phyloP scores from a whole-genome alignment of 2,113 vertebrate species.

The Indicator indicator region DNA sequence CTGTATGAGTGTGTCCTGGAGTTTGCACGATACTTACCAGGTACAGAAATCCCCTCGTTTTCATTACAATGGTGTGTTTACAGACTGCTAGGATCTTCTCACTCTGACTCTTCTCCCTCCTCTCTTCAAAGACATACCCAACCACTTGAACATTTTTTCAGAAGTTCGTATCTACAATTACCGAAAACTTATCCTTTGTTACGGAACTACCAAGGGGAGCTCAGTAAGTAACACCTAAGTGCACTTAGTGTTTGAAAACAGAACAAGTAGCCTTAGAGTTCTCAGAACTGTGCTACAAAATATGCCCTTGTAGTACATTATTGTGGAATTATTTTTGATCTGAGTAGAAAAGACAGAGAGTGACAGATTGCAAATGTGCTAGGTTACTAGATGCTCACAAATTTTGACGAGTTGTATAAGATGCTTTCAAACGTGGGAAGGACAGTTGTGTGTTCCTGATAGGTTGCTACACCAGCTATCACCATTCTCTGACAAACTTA shows the following conservation, averaged over 20 bases:
- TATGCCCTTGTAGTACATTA: background rate
- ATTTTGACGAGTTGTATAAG: background rate
- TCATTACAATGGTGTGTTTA: background rate
- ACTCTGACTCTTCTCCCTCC: background rate
- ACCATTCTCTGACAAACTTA: background rate
- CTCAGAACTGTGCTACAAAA: background rate
- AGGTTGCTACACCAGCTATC: too few species aligned
- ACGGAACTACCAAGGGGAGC: constrained; percentile 95
- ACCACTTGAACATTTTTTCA: constrained; percentile 91
- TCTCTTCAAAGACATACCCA: constrained; percentile 87
- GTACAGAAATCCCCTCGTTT: constrained; percentile 65
- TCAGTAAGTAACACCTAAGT: constrained; percentile 81
- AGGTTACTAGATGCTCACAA: background rate
- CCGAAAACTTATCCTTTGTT: constrained; percentile 96
- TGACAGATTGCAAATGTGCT: background rate
- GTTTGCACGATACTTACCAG: constrained; percentile 90
- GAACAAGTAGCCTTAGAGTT: background rate
- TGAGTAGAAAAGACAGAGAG: background rate
- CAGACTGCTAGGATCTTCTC: background rate
- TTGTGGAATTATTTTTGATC: background rate
- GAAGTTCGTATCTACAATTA: constrained; percentile 98
- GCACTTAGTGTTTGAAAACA: background rate
- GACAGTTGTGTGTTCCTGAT: background rate
- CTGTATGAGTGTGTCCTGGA: constrained; percentile 97
- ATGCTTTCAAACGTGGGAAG: background rate